Evolutionary conservation across 2,113 vertebrate species (phyloP).

Genomic region (Mobula hypostoma): DNA sequence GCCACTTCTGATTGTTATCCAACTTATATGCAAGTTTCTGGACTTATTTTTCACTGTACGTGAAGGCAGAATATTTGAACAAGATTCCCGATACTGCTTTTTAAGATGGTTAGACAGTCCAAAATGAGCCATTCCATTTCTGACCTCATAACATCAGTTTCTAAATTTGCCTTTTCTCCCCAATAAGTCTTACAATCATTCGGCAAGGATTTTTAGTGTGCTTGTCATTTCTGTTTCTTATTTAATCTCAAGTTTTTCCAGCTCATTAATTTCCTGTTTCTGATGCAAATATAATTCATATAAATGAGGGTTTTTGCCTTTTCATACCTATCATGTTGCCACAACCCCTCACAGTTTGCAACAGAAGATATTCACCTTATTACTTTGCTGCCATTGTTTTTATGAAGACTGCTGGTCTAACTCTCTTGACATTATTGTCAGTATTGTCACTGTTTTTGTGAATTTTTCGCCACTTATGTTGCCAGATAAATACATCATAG

Average conservation of each 20-base stretch:
- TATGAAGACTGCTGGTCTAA: neutral
- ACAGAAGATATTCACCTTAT: neutral
- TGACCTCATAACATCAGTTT: neutral
- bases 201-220: neutral
- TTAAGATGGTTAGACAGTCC: neutral
- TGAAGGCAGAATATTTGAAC: neutral
- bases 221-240: neutral
- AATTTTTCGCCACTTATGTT: neutral
- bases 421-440: neutral
- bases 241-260: neutral
- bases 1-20: neutral
- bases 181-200: neutral
- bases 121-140: neutral
- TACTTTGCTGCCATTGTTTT: neutral
- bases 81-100: too few relatives aligned
- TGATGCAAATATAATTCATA: neutral
- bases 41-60: neutral
- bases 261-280: neutral
- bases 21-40: neutral
- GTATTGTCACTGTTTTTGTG: neutral
- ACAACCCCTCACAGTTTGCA: neutral
- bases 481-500: neutral
- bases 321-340: neutral
- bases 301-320: neutral
- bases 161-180: neutral